Base-by-base conservation (phyloP, 2,113 vertebrate species). In the Aegithalos caudatus region DNA sequence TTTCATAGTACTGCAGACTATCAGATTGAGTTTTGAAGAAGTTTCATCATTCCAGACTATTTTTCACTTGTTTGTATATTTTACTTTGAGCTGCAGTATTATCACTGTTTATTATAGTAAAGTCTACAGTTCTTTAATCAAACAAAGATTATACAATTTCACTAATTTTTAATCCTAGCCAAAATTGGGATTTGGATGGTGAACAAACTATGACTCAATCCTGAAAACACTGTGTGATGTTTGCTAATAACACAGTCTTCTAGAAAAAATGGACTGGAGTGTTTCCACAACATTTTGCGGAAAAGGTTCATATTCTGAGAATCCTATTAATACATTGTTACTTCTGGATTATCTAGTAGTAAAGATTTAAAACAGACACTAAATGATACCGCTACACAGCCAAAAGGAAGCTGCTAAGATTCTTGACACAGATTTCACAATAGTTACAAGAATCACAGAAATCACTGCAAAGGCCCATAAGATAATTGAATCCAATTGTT, bases 1-100 rank as follows among this genome's bases (percentile, higher is more conserved):
- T 62, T 86, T 84, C 70, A 85, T 2, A 76, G 57, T 28, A 65
- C 5, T 42, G 19, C 0, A 81, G 57, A 91, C 48, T 40, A 89
- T 33, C 54, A 90, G 31, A 60, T 2, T 37, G 40, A 84, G 29
- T 88, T 53, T 24, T 84, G 77, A 93, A 85, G 50, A 74, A 69
- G 29, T 77, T 89, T 86, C n/a, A 65, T 51, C 22, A 81, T 91
- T 92, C 56, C 65, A 85, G 38, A 42, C 58, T 65, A 89, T 87
- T 94, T 95, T 88, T 81, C 85, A 83, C 44, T 78, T 94, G 23
- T 83, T 86, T 76, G 74, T 79, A 5, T 89, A 73, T 81, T 88
- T 91, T 65, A 73, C 51, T 65, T 89, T 82, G 31, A 85, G 29
- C 44, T 86, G 50, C 50, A 90, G 51, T 51, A 82, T 90, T 87